Evolutionary conservation across 92 coral and sea anemone genomes (phyloP).

Genomic region (Pocillopora meandrina): DNA sequence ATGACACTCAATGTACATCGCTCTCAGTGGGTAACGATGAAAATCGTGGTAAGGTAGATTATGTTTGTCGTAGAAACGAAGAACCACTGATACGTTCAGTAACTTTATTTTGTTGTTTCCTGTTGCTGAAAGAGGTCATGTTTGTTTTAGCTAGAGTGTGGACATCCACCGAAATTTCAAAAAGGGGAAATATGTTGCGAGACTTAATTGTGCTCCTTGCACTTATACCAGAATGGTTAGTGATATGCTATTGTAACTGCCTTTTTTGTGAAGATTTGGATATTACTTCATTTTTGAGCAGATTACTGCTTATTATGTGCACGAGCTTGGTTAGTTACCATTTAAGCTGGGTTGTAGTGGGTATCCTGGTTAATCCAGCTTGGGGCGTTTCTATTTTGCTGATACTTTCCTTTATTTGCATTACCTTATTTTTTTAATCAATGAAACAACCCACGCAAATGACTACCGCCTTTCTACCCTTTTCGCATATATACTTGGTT

Average conservation of each 20-base stretch:
- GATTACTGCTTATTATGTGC: background rate
- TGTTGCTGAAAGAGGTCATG: background rate
- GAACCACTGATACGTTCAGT: constrained; percentile 9
- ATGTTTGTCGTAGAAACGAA: background rate
- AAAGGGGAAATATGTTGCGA: background rate
- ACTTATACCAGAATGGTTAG: background rate
- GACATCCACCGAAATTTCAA: background rate
- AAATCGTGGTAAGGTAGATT: background rate
- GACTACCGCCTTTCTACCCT: background rate
- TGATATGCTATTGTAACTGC: background rate
- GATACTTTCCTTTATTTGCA: background rate
- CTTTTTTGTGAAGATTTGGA: background rate
- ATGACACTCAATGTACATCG: no score
- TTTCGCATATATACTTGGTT: background rate
- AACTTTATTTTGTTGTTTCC: background rate
- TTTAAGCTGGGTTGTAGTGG: constrained; percentile 16
- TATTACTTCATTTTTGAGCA: background rate
- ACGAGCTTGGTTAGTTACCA: background rate
- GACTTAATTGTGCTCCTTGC: background rate
- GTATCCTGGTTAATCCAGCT: constrained; percentile 17
- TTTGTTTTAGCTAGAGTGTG: background rate
- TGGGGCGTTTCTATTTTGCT: constrained; percentile 26
- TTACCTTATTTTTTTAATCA: background rate
- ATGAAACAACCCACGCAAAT: background rate
- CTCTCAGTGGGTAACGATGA: background rate